Evolutionary conservation across 2,113 vertebrate genomes (phyloP), one percentile per base, ranked within the genome.

Genomic region (Bubalus kerabau): DNA sequence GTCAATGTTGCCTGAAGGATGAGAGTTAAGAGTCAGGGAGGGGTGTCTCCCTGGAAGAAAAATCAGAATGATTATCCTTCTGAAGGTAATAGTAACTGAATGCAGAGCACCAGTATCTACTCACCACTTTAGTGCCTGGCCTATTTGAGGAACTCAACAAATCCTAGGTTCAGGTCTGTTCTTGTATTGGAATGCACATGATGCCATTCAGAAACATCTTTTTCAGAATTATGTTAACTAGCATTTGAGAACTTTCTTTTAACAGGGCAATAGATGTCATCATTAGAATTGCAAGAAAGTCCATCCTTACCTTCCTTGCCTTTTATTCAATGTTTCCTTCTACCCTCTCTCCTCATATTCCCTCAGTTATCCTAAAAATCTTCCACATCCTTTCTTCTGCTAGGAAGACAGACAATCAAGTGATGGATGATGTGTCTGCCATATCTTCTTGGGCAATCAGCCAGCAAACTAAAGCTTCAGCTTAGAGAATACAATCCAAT

Each of bases 401-500:
- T 91, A 90, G 23, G 40, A 91, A 94, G 26, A 7, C 56, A 95
- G 96, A 95, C 98, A 94, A 76, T 95, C 78, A 96, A 95, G 95
- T 40, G 82, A 92, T 96, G 83, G 96, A 43, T 98, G 97, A 91
- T 71, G 74, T 81, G 90, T n/a, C 71, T 87, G 40, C 59, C 92
- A 14, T 67, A 92, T 98, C 32, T 46, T 76, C 94, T 15, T 93
- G 95, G 97, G 78, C 96, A 96, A 67, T 96, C 98, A 97, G 97
- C 95, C 96, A 96, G 54, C 50, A 97, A 97, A 24, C 48, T 56
- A 67, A 46, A 19, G 5, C 9, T 43, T 17, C 19, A 26, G 40
- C 32, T 87, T 26, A 23, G 12, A 87, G 36, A 94, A 85, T 17
- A 92, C 0, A 14, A 78, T 80, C 59, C 87, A n/a, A 10, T 36